Conservation (phyloP, 1,140 invertebrate species). For the Pseudachorutes palmiensis region DNA sequence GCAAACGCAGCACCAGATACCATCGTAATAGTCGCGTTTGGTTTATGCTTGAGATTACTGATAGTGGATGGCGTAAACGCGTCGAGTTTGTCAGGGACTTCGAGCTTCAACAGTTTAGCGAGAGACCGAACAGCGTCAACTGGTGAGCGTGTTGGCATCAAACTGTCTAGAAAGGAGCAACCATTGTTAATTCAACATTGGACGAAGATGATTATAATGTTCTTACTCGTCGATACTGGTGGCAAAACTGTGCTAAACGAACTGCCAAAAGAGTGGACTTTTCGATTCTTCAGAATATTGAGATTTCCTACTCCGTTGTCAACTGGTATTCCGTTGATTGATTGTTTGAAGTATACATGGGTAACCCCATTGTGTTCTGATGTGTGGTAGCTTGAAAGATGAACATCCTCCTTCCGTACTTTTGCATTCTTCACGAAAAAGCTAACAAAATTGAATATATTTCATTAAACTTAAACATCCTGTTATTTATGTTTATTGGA, state of each 20-base stretch:
- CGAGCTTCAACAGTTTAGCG: too few relatives aligned
- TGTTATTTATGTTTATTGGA: not conserved
- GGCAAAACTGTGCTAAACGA: not conserved
- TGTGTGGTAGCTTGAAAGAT: not conserved
- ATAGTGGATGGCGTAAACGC: too few relatives aligned
- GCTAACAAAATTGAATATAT: not conserved
- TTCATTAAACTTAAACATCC: not conserved
- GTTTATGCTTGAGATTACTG: too few relatives aligned
- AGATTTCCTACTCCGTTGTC: not conserved
- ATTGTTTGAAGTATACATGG: not conserved
- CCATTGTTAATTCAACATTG: too few relatives aligned
- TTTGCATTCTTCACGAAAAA: not conserved
- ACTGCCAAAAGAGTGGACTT: not conserved
- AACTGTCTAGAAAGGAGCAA: too few relatives aligned
- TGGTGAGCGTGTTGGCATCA: too few relatives aligned
- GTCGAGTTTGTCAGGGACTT: too few relatives aligned
- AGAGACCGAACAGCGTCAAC: too few relatives aligned
- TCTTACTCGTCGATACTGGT: not conserved
- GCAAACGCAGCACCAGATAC: too few relatives aligned
- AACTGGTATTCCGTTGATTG: not conserved
- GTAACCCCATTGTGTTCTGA: not conserved
- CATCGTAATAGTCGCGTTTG: too few relatives aligned
- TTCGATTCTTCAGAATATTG: not conserved
- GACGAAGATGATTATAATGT: not conserved
- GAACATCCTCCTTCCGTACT: not conserved